Evolutionary conservation across 2,888 invertebrate genomes (phyloP).

Genomic region (Acholoe squamosa): DNA sequence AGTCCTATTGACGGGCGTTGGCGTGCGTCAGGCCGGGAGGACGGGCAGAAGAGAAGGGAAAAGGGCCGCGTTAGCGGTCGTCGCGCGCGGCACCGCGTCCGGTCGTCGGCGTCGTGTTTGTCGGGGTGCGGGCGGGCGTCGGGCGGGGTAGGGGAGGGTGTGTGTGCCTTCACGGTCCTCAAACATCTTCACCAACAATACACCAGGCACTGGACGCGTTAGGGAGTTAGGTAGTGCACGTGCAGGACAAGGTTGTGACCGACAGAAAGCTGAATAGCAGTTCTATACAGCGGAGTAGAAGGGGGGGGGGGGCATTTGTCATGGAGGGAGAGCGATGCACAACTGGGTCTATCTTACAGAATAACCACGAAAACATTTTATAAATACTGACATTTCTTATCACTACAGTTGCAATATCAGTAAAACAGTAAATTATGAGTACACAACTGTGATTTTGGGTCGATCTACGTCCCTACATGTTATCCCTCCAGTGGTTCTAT

Average conservation of each 20-base stretch:
- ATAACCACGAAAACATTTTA: no score
- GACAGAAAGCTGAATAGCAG: no score
- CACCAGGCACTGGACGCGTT: neutral
- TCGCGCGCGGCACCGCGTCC: neutral
- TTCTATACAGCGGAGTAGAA: no score
- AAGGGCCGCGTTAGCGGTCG: neutral
- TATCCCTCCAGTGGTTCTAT: neutral
- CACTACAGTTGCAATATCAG: no score
- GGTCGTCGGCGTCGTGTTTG: constrained; percentile 2
- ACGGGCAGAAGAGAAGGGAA: neutral
- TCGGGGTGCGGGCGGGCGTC: constrained; percentile 15
- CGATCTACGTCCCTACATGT: neutral
- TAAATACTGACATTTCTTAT: no score
- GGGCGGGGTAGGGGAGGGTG: neutral
- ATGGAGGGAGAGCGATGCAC: no score
- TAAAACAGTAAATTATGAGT: no score
- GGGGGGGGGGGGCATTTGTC: no score
- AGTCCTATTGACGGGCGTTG: constrained; percentile 25
- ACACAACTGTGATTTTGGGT: no score
- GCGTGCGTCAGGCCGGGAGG: neutral
- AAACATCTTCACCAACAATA: constrained; percentile 44
- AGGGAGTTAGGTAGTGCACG: constrained; percentile 23
- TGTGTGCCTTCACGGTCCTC: constrained; percentile 1
- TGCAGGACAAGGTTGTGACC: neutral
- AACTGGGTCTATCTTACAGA: no score